Conservation (phyloP, 2,113 vertebrate genomes). For the Cnemophilus loriae region DNA sequence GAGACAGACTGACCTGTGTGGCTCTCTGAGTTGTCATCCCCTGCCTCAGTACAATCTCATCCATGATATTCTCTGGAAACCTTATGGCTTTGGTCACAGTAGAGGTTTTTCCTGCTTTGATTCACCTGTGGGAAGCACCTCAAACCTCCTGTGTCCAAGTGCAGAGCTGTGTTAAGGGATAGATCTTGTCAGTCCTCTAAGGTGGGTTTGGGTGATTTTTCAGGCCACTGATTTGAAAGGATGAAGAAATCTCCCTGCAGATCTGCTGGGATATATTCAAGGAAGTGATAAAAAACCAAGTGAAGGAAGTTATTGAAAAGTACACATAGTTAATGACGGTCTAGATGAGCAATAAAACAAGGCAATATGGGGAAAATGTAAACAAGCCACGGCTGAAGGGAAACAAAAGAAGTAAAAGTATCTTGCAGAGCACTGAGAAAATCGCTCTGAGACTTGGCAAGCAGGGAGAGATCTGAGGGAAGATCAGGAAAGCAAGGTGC, state of each 20-base stretch:
- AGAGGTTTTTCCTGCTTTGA: neutral
- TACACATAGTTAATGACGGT: neutral
- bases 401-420: conserved; percentile 37
- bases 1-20: neutral
- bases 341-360: conserved; percentile 28
- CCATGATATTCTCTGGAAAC: neutral
- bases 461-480: neutral
- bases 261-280: conserved; percentile 19
- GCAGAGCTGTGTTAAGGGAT: neutral
- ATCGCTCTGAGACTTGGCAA: neutral
- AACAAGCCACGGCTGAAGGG: neutral
- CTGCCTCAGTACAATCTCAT: neutral
- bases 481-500: neutral
- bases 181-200: neutral
- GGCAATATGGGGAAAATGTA: conserved; percentile 2
- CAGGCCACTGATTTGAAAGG: neutral
- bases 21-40: neutral
- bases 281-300: conserved; percentile 47
- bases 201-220: neutral
- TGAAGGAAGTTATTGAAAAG: conserved; percentile 46
- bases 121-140: neutral
- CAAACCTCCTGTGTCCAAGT: neutral
- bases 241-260: neutral
- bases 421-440: neutral
- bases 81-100: neutral